Evolutionary conservation across 2,797 vertebrate species (phyloP), one percentile per base, ranked within the genome.

Genomic region (Lacerta bilineata): DNA sequence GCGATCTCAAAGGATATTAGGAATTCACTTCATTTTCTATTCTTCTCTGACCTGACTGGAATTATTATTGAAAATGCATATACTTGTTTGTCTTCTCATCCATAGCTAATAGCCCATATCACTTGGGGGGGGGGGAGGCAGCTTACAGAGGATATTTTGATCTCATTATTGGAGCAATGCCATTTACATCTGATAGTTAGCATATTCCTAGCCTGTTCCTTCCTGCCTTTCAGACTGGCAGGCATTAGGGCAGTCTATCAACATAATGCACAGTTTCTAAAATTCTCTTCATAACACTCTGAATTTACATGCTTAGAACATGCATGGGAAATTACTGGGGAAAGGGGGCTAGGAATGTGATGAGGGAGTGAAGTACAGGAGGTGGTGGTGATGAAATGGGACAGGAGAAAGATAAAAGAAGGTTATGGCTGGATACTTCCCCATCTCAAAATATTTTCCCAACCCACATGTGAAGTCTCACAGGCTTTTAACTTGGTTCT

Each of bases 81-180:
- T 89, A 94, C 90, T 93, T 95, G 94, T 95, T 97, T 97, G 93
- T 87, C 80, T 96, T 96, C 94, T 95, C 94, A 95, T 96, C 94
- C 94, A 92, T 87, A 88, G 86, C 91, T 95, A 96, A 95, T 96
- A 87, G 91, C 93, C 87, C 94, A 91, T 90, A 95, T 93, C 93
- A 95, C 93, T 95, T 95, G 85, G 94, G 92, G 92, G 95, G 93
- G 1, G 83, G 84, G 64, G 3, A 2, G 46, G 43, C 0, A 90
- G 94, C 95, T 96, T 94, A 96, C 91, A 90, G 66, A 93, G 90
- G 91, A 93, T 95, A 96, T n/a, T 95, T 92, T 93, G 91, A 94
- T 96, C 96, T 96, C 93, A 95, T 96, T 96, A 96, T 95, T 94
- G 94, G 93, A 93, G 91, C 89, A 92, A 89, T 79, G 88, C 81